A percentile compares a stretch with the other conserved stretches of the same genome.
These are phyloP conservation scores for Molossus molossus DNA, from an alignment of 2,797 vertebrate species.

Conservation along the genomic window DNA sequence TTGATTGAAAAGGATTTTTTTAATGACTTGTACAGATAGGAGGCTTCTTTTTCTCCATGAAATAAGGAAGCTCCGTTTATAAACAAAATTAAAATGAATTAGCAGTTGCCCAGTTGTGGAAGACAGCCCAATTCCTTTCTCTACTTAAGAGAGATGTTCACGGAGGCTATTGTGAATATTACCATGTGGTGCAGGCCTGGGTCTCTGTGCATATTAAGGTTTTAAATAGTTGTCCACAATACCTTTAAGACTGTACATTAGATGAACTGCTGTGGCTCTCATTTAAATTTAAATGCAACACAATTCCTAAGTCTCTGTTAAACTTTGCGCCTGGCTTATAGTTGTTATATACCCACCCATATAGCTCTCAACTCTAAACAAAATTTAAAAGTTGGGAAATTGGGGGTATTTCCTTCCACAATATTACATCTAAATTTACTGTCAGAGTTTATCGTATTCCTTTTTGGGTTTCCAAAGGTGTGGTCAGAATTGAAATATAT, in stretches of 20 bases:
- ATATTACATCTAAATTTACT: constrained; percentile 64
- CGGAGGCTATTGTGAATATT: constrained; percentile 33
- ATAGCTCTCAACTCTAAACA: constrained; percentile 44
- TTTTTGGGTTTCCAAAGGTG: constrained; percentile 55
- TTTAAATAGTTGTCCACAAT: constrained; percentile 25
- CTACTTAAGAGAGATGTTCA: constrained; percentile 47
- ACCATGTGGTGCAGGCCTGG: background rate
- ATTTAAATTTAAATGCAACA: background rate
- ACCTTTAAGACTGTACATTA: constrained; percentile 10
- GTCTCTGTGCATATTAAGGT: background rate
- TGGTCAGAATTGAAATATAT: constrained; percentile 44
- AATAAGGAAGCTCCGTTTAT: constrained; percentile 31
- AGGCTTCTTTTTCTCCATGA: background rate
- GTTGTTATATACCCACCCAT: constrained; percentile 12
- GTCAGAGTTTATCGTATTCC: constrained; percentile 38
- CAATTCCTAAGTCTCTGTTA: background rate
- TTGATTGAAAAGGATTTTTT: constrained; percentile 63
- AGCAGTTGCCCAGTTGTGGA: constrained; percentile 59
- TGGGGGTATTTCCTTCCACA: constrained; percentile 57
- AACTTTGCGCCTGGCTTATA: background rate
- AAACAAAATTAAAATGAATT: constrained; percentile 76
- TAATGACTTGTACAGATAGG: constrained; percentile 43
- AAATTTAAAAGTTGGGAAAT: constrained; percentile 50
- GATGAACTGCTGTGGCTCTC: constrained; percentile 58
- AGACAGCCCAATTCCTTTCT: constrained; percentile 20